phyloP scores from a whole-genome alignment of 2,113 vertebrate species.

The Lathamus discolor region DNA sequence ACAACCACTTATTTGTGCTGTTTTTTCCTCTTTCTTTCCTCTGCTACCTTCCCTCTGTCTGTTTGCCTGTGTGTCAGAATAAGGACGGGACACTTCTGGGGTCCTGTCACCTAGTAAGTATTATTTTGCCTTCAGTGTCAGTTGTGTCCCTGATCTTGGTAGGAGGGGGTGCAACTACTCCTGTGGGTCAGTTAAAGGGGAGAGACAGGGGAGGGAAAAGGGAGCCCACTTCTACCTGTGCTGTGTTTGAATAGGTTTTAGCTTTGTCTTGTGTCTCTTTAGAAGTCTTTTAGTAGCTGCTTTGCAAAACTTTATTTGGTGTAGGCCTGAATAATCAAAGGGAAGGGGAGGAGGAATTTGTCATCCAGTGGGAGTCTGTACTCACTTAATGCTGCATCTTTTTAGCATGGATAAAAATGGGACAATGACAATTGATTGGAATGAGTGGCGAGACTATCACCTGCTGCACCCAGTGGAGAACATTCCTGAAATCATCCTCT shows the following conservation, averaged over 20 bases:
- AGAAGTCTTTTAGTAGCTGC: constrained; percentile 20
- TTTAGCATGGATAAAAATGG: constrained; percentile 95
- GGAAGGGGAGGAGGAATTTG: background rate
- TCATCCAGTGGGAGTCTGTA: background rate
- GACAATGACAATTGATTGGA: constrained; percentile 97
- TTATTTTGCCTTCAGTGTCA: constrained; percentile 63
- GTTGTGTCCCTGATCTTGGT: background rate
- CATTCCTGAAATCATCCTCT: constrained; percentile 95
- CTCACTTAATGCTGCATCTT: background rate
- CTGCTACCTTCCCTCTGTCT: constrained; percentile 75
- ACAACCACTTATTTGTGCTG: constrained; percentile 73
- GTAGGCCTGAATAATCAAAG: background rate
- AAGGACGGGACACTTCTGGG: constrained; percentile 90
- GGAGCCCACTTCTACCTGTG: background rate
- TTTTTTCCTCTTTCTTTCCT: constrained; percentile 78
- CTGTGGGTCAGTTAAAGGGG: background rate
- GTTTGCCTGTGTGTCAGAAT: constrained; percentile 89
- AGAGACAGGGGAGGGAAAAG: background rate
- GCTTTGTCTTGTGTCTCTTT: constrained; percentile 36
- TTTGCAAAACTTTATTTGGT: constrained; percentile 16
- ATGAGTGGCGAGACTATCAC: constrained; percentile 94
- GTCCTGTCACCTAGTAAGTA: constrained; percentile 99
- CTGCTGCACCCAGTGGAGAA: constrained; percentile 91
- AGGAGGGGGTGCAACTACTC: background rate
- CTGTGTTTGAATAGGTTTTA: background rate